phyloP scores from a whole-genome alignment of 2,113 vertebrate species.

The Hydrochoerus hydrochaeris region DNA sequence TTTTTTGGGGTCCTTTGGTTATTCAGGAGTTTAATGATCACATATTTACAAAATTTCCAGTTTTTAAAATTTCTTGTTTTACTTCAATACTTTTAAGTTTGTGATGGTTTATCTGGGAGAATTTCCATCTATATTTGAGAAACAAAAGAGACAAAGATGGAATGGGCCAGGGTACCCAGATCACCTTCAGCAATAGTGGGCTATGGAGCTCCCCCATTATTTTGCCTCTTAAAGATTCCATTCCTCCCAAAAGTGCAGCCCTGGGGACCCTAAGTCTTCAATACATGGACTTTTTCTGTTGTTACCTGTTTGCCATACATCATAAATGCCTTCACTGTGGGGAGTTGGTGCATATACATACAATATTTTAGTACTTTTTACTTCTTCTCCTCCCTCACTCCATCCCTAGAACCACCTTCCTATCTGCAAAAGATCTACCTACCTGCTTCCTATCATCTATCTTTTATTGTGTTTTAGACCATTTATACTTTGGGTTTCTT shows the following conservation, averaged over 20 bases:
- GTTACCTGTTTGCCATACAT: background rate
- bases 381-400: background rate
- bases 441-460: background rate
- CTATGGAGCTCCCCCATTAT: fast-evolving
- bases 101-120: background rate
- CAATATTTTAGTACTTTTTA: background rate
- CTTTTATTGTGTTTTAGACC: background rate
- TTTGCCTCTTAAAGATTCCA: background rate
- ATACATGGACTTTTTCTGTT: background rate
- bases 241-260: background rate
- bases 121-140: background rate
- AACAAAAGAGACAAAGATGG: background rate
- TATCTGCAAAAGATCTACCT: background rate
- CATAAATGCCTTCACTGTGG: background rate
- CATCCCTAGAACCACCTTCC: background rate
- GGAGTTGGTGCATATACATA: background rate
- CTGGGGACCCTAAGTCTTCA: background rate
- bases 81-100: background rate
- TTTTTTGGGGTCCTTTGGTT: background rate
- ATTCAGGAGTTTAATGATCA: background rate
- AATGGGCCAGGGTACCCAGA: background rate
- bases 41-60: background rate
- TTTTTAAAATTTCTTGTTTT: background rate
- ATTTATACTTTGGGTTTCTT: background rate
- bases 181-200: background rate